These are phyloP conservation scores for Catostomus latipinnis DNA, from an alignment of 2,797 vertebrate genomes.

Conservation along the genomic window DNA sequence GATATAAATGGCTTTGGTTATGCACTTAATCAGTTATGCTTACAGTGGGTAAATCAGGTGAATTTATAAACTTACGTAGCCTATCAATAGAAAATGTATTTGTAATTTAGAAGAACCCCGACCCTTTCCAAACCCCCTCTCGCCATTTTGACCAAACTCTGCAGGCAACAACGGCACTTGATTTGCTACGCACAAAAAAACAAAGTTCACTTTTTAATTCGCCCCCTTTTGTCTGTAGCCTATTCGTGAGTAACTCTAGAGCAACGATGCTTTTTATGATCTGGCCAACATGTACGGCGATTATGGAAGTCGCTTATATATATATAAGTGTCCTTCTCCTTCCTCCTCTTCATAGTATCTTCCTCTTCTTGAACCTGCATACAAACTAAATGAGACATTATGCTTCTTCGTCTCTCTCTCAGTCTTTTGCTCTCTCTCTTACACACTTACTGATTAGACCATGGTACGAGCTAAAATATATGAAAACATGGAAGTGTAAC, in stretches of 20 bases:
- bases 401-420: not conserved
- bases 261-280: not conserved
- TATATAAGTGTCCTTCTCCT: not conserved
- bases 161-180: not conserved
- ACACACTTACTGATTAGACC: not conserved
- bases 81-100: not conserved
- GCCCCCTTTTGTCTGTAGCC: not conserved
- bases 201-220: not conserved
- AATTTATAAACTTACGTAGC: not conserved
- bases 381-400: not conserved
- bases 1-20: not conserved
- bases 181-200: not conserved
- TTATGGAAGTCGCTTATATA: not conserved
- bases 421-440: not conserved
- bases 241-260: not conserved
- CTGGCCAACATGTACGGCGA: not conserved
- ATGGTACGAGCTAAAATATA: not conserved
- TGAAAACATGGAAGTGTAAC: not conserved
- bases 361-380: not conserved
- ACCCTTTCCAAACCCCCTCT: not conserved
- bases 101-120: not conserved
- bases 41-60: not conserved
- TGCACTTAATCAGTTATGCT: not conserved
- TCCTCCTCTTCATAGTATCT: not conserved
- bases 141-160: not conserved